Evolutionary conservation across 2,888 invertebrate species (phyloP).

Genomic region (Thymelicus lineola): DNA sequence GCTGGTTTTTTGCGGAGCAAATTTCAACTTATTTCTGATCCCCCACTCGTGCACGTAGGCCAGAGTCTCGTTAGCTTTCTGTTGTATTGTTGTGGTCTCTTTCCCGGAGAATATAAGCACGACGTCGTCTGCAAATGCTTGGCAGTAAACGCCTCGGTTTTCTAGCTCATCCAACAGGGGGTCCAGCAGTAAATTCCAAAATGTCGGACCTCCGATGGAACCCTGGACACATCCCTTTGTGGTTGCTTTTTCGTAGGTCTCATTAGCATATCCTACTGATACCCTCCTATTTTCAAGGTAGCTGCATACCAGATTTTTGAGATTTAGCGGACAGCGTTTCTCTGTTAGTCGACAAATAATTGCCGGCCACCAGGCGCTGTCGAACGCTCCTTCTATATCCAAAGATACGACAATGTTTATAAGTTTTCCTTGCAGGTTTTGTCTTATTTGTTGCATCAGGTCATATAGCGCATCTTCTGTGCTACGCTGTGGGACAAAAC

Average conservation of each 20-base stretch:
- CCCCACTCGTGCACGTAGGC: not conserved
- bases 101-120: not conserved
- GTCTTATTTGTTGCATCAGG: not conserved
- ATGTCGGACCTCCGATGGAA: not conserved
- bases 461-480: constrained; percentile 22
- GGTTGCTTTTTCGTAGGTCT: not conserved
- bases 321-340: not conserved
- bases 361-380: constrained; percentile 18
- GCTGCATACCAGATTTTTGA: too few relatives aligned
- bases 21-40: too few relatives aligned
- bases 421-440: not conserved
- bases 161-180: not conserved
- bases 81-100: not conserved
- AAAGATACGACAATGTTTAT: not conserved
- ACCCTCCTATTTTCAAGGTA: not conserved
- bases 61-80: not conserved
- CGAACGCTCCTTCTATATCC: not conserved
- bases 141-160: not conserved
- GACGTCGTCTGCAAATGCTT: not conserved
- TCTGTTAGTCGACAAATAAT: not conserved
- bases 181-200: constrained; percentile 14
- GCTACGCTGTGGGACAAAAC: not conserved
- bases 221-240: constrained; percentile 12
- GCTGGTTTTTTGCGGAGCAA: too few relatives aligned
- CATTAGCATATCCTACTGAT: not conserved